Base-by-base conservation (phyloP, 2,797 vertebrate species). In the Sciurus carolinensis region DNA sequence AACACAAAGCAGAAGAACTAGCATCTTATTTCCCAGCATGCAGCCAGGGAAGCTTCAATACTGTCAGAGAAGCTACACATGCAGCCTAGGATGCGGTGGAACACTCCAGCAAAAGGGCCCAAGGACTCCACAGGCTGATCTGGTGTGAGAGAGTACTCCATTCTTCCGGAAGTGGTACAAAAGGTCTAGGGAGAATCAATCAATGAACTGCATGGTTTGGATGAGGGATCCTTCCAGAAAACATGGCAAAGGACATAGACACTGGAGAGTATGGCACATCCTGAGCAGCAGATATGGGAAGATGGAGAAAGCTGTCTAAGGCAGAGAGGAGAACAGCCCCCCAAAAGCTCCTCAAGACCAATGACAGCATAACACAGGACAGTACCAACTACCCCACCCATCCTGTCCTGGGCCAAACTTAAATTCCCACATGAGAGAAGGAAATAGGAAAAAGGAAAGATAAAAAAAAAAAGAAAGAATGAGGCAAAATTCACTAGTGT, bases 401-500 rank as follows among this genome's bases (percentile, higher is more conserved):
- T 28, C 26, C 20, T 81, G 9, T 30, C 17, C 66, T 64, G 20
- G 50, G 26, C 57, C 62, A 50, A 42, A 80, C 33, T 90, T 39
- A 42, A 36, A 87, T 69, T 85, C 44, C 11, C 30, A 36, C 26
- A 18, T 17, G 47, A 73, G 67, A 90, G 15, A 87, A 90, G 30
- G 18, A 86, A 72, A 90, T 30, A 87, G 13, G 44, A 54, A 57
- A 57, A 47, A 39, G 24, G 44, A 47, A 57, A 57, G 54, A 52
- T 22, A 22, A 22, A 57, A 57, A 22, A 57, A 57, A 50, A 57
- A 39, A 39, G 81, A 42, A 20, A 57, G 20, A 5, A 42, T 59
- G 18, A 96, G 54, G 82, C 24, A 88, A 81, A 85, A 76, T 85
- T 80, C 52, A 62, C 47, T 71, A 80, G 11, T 66, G 8, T 71